Evolutionary conservation across 1,140 invertebrate genomes (phyloP).

Genomic region (Megalonaias nervosa): DNA sequence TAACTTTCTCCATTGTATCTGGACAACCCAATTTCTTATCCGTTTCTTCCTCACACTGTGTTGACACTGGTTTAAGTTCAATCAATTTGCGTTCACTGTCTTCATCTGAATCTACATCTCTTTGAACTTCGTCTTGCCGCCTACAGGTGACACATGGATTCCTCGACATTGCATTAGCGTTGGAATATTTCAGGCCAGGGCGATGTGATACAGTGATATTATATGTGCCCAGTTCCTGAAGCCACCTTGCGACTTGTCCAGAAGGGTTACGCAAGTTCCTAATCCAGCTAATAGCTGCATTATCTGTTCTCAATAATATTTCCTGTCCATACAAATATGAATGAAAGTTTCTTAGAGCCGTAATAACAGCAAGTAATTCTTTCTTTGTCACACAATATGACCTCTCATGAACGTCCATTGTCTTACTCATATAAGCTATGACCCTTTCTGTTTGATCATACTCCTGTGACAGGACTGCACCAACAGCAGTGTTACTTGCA

Average conservation of each 20-base stretch:
- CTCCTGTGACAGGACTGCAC: slow-evolving; percentile 52
- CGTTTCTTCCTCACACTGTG: no score
- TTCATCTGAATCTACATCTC: not conserved
- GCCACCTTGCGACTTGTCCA: slow-evolving; percentile 56
- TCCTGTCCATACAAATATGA: slow-evolving; percentile 40
- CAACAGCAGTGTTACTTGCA: slow-evolving; percentile 46
- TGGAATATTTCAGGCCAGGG: slow-evolving; percentile 38
- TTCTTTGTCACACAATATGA: slow-evolving; percentile 67
- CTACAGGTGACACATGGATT: no score
- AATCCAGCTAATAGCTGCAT: slow-evolving; percentile 46
- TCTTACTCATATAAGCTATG: slow-evolving; percentile 43
- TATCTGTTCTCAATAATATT: slow-evolving; percentile 44
- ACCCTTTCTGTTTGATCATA: slow-evolving; percentile 40
- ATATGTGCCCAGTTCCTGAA: slow-evolving; percentile 45
- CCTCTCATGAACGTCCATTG: slow-evolving; percentile 62
- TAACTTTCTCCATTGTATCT: no score
- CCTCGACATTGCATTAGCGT: slow-evolving; percentile 52
- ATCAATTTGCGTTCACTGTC: no score
- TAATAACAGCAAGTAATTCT: slow-evolving; percentile 44
- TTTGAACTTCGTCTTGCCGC: not conserved
- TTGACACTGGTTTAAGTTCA: no score
- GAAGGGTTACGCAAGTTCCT: slow-evolving; percentile 24
- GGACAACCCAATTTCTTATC: no score
- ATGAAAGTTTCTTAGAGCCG: slow-evolving; percentile 33
- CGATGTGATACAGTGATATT: slow-evolving; percentile 48